These are phyloP conservation scores for Champsocephalus gunnari DNA, from an alignment of 2,797 vertebrate genomes.

Conservation along the genomic window DNA sequence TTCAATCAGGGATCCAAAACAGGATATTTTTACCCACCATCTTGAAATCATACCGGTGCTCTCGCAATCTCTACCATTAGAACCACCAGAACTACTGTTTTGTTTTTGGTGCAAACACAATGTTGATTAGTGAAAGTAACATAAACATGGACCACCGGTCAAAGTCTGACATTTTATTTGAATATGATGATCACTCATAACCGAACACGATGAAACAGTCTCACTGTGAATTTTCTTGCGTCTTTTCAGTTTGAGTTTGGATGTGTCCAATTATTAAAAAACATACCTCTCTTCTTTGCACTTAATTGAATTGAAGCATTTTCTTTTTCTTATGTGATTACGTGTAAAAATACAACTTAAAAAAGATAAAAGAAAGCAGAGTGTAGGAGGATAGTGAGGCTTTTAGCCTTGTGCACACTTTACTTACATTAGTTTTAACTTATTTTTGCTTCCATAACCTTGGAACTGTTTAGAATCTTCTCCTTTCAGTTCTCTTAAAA, in stretches of 20 bases:
- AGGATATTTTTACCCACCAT: slow-evolving; percentile 13
- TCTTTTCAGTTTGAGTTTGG: slow-evolving; percentile 63
- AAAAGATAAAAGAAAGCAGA: neutral
- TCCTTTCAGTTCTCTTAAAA: neutral
- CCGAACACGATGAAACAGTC: slow-evolving; percentile 50
- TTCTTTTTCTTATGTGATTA: neutral
- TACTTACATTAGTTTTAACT: neutral
- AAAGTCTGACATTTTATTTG: slow-evolving; percentile 53
- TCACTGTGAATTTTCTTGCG: slow-evolving; percentile 64
- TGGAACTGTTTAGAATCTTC: neutral
- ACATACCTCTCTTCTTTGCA: slow-evolving; percentile 69
- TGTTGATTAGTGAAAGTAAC: slow-evolving; percentile 12
- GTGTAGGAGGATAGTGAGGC: neutral
- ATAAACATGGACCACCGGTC: slow-evolving; percentile 29
- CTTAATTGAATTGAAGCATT: neutral
- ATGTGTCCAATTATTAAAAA: slow-evolving; percentile 76
- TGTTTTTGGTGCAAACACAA: slow-evolving; percentile 19
- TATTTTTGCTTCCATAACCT: neutral
- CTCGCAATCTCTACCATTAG: slow-evolving; percentile 25
- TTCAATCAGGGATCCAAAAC: slow-evolving; percentile 33
- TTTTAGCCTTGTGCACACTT: neutral
- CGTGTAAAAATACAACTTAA: neutral
- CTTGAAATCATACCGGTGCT: slow-evolving; percentile 31
- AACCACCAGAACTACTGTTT: slow-evolving; percentile 19
- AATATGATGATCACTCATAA: slow-evolving; percentile 46